A percentile compares a stretch with the other conserved stretches of the same genome.
Conservation (phyloP, 2,888 invertebrate species). For the Brenthis hecate region DNA sequence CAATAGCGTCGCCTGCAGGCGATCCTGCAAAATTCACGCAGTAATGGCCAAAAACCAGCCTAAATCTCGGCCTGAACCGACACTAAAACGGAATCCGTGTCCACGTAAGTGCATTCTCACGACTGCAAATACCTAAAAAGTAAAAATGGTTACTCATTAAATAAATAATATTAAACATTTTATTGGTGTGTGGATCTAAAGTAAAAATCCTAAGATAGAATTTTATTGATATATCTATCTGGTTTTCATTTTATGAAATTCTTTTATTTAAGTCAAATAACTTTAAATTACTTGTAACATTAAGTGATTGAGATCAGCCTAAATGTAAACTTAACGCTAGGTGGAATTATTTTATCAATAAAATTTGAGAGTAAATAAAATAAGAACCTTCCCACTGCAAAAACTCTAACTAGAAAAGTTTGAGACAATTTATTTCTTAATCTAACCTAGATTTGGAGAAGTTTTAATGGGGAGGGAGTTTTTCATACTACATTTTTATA, state of each 20-base stretch:
- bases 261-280: not conserved
- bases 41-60: slow-evolving; percentile 55
- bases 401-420: slow-evolving; percentile 24
- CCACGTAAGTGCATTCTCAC: slow-evolving; percentile 7
- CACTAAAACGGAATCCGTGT: slow-evolving; percentile 31
- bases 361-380: slow-evolving; percentile 17
- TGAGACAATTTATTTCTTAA: slow-evolving; percentile 21
- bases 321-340: not conserved
- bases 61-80: slow-evolving; percentile 30
- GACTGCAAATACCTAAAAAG: not conserved
- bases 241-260: not conserved
- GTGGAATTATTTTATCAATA: slow-evolving; percentile 10
- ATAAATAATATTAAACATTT: too few species aligned
- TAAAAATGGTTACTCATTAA: not conserved
- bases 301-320: not conserved
- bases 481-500: slow-evolving; percentile 1
- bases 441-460: slow-evolving; percentile 20
- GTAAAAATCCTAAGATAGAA: not conserved
- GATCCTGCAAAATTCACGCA: slow-evolving; percentile 57
- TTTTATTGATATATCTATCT: not conserved
- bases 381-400: slow-evolving; percentile 12
- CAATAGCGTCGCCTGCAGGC: slow-evolving; percentile 51
- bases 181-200: too few species aligned
- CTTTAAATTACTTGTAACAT: not conserved
- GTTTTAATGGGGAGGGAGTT: slow-evolving; percentile 17